These are phyloP conservation scores for Pseudomyrmex concolor DNA, from an alignment of 1,140 invertebrate species.

Conservation along the genomic window DNA sequence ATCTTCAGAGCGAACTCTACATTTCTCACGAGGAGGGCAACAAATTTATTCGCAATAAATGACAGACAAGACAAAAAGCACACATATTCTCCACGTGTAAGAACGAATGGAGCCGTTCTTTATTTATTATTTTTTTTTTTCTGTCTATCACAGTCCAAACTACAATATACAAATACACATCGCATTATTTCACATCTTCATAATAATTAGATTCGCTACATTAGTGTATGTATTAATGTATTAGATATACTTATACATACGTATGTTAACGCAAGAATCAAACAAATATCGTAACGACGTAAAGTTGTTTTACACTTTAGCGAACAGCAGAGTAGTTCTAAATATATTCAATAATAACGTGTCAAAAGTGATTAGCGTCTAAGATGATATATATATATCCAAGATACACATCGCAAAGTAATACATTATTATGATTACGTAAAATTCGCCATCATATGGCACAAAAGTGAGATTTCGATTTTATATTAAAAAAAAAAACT, in stretches of 20 bases:
- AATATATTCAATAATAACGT: slow-evolving; percentile 2
- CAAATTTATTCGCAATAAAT: background rate
- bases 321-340: slow-evolving; percentile 6
- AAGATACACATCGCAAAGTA: background rate
- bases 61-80: background rate
- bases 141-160: slow-evolving; percentile 69
- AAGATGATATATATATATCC: background rate
- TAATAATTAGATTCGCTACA: slow-evolving; percentile 44
- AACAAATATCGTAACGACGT: background rate
- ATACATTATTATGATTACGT: background rate
- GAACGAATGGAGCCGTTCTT: slow-evolving; percentile 35
- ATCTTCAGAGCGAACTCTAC: background rate
- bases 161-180: slow-evolving; percentile 67
- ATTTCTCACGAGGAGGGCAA: background rate
- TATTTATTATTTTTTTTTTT: slow-evolving; percentile 51
- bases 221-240: slow-evolving; percentile 1
- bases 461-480: slow-evolving; percentile 34
- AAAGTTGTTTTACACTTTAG: slow-evolving; percentile 25
- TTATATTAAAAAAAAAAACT: slow-evolving; percentile 12
- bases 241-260: too few species aligned
- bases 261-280: background rate
- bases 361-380: slow-evolving; percentile 7
- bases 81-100: background rate
- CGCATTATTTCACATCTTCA: slow-evolving; percentile 35
- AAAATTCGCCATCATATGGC: slow-evolving; percentile 32